Evolutionary conservation across 2,797 vertebrate species (phyloP), one percentile per base, ranked within the genome.

Genomic region (Pygocentrus nattereri): DNA sequence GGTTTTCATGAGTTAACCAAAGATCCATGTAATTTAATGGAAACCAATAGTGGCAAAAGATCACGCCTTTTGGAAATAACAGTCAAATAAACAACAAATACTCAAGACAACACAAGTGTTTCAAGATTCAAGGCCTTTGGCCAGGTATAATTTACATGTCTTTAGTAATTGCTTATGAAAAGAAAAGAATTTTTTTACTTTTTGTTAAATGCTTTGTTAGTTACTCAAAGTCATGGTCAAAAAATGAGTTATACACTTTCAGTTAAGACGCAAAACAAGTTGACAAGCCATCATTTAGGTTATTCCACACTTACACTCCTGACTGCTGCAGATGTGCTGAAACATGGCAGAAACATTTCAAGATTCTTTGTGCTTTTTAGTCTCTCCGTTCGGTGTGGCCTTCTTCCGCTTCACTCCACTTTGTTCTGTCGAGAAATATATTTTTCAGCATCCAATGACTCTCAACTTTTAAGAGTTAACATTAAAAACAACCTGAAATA

Each of bases 341-440:
- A 54, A 25, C 11, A 16, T 15, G 75, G 58, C 18, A 5, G 27
- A 65, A 47, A 72, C 15, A 67, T 59, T 65, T 84, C 83, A 87
- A 10, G 76, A 82, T 25, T 85, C 80, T 74, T 79, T 88, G 74
- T 75, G 19, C 65, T 87, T 88, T 82, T 87, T 88, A 31, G 82
- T 72, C 67, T 86, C 87, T 25, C 78, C 75, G 31, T 81, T 80
- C 54, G 50, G 30, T 6, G 75, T 49, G 23, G 79, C 73, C 73
- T 67, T 82, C 84, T 87, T 90, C 84, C 89, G 88, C 82, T 90
- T 90, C 21, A 79, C 41, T 56, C 87, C 87, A 49, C 74, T 72
- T 64, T 84, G 84, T 61, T 84, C 83, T 83, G 83, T 64, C 80
- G 68, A 75, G 52, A 78, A 58, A 82, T 15, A 84, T 12, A 4